Evolutionary conservation across 2,113 vertebrate genomes (phyloP).

Genomic region (Fulmarus glacialis): DNA sequence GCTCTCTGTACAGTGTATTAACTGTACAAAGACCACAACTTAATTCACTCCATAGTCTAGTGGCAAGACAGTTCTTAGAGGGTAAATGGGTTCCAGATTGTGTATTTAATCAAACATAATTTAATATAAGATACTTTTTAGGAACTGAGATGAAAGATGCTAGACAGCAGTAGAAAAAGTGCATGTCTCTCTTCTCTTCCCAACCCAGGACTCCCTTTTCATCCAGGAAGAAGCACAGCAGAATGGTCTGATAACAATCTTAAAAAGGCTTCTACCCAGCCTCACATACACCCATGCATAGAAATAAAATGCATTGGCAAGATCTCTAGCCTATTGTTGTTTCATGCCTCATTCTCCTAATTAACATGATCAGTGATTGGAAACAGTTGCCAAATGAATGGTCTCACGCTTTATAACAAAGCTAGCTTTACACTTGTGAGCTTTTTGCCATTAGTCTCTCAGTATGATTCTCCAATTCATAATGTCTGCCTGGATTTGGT

Average conservation of each 20-base stretch:
- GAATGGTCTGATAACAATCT: not conserved
- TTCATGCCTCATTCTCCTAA: slow-evolving; percentile 38
- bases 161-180: not conserved
- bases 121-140: not conserved
- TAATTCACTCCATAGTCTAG: not conserved
- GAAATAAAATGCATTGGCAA: not conserved
- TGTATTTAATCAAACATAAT: not conserved
- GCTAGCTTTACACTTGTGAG: not conserved
- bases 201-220: not conserved
- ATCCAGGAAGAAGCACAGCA: not conserved
- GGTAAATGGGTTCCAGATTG: not conserved
- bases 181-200: fast-evolving
- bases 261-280: not conserved
- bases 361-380: not conserved
- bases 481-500: not conserved
- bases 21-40: not conserved
- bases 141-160: not conserved
- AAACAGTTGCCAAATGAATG: not conserved
- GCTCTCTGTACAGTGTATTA: not conserved
- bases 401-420: not conserved
- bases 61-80: not conserved
- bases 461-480: not conserved
- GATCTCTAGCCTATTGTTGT: not conserved
- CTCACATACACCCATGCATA: not conserved
- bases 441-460: not conserved